A percentile compares a stretch with the other conserved stretches of the same genome.
Evolutionary conservation across 2,113 vertebrate genomes (phyloP).

Genomic region (Dunckerocampus dactyliophorus): DNA sequence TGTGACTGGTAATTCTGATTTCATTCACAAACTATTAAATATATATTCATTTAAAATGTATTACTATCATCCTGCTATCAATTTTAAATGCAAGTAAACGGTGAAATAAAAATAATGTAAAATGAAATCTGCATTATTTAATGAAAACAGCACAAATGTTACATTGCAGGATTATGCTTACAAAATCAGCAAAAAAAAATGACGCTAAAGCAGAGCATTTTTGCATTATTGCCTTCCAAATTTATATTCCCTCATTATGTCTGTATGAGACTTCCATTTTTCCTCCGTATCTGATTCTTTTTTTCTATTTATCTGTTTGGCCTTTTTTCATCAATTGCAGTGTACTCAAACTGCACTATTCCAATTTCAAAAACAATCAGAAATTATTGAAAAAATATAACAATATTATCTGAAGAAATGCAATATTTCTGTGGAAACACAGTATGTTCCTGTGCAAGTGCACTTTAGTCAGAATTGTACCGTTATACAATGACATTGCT

Average conservation of each 20-base stretch:
- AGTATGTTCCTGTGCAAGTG: too few relatives aligned
- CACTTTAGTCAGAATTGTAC: too few relatives aligned
- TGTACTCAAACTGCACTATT: too few relatives aligned
- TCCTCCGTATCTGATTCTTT: neutral
- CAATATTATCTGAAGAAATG: too few relatives aligned
- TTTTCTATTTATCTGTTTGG: neutral
- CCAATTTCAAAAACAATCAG: too few relatives aligned
- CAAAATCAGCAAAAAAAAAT: neutral
- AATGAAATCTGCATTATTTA: too few relatives aligned
- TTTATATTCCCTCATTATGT: neutral
- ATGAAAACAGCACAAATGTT: neutral
- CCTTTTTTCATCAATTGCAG: neutral
- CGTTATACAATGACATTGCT: too few relatives aligned
- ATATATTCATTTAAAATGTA: neutral
- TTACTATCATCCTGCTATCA: too few relatives aligned
- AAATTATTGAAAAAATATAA: too few relatives aligned
- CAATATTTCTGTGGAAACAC: too few relatives aligned
- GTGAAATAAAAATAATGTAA: neutral
- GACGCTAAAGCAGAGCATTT: too few relatives aligned
- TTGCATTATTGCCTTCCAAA: neutral
- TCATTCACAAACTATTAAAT: neutral
- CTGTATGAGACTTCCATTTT: neutral
- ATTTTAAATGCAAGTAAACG: neutral
- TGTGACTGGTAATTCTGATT: slow-evolving; percentile 15
- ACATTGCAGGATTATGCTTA: neutral